Percentiles rank a stretch among this genome's conserved stretches.
Evolutionary conservation across 2,888 invertebrate species (phyloP).

Genomic region (Eristalis tenax): DNA sequence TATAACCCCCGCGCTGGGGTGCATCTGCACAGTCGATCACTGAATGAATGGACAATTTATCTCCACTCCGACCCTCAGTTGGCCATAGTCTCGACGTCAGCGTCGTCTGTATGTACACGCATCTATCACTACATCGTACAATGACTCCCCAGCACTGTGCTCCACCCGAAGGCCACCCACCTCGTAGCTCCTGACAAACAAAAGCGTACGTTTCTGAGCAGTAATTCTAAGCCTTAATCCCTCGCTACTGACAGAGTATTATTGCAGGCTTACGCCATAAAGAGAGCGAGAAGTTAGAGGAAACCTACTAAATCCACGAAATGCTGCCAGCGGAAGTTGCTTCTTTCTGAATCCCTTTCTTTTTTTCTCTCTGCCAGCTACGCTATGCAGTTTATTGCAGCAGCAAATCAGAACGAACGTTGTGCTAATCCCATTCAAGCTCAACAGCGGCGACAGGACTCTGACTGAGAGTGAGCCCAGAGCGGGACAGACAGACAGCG

Average conservation of each 20-base stretch:
- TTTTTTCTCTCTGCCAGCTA: background rate
- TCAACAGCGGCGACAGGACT: background rate
- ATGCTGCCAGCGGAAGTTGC: background rate
- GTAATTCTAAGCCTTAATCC: constrained; percentile 57
- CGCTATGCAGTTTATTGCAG: constrained; percentile 46
- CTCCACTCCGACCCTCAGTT: background rate
- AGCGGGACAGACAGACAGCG: background rate
- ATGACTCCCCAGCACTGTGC: constrained; percentile 36
- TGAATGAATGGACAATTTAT: constrained; percentile 23
- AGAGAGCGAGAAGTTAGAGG: constrained; percentile 5
- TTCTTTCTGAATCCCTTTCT: background rate
- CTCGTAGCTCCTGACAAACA: constrained; percentile 3
- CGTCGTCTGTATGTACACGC: background rate
- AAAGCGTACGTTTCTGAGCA: constrained; percentile 8
- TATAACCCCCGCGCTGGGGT: constrained; percentile 20
- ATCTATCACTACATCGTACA: constrained; percentile 37
- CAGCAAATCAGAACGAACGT: constrained; percentile 60
- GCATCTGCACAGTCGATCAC: background rate
- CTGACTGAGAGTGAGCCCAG: too few relatives aligned
- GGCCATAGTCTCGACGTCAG: constrained; percentile 13
- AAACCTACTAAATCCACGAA: background rate
- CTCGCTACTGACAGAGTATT: constrained; percentile 53
- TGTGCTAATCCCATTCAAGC: constrained; percentile 47
- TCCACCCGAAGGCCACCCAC: constrained; percentile 11
- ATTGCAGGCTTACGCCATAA: constrained; percentile 57